These are phyloP conservation scores for Erebia epiphron DNA, from an alignment of 2,888 invertebrate species.

Conservation along the genomic window DNA sequence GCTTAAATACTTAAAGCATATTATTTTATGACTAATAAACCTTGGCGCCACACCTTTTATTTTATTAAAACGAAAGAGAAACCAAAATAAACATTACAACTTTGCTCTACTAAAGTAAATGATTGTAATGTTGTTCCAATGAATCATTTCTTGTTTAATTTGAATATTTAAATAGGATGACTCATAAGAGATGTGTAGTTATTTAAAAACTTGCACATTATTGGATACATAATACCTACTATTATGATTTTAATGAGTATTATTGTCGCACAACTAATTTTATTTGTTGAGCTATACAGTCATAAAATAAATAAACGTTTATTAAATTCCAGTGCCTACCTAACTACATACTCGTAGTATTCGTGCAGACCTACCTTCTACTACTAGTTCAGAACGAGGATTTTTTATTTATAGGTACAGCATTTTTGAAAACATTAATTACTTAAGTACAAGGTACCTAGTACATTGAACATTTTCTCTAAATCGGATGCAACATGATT, in stretches of 20 bases:
- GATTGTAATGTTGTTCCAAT: slow-evolving; percentile 13
- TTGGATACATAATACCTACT: background rate
- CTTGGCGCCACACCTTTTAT: background rate
- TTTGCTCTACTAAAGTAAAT: slow-evolving; percentile 9
- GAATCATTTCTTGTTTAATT: slow-evolving; percentile 25
- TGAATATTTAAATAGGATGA: slow-evolving; percentile 22
- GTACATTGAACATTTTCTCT: too few relatives aligned
- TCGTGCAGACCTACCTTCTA: background rate
- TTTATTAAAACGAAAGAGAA: slow-evolving; percentile 13
- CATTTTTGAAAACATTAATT: too few relatives aligned
- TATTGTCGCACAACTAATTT: slow-evolving; percentile 4
- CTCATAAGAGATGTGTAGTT: slow-evolving; percentile 17
- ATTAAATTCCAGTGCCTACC: background rate
- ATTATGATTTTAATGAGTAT: background rate
- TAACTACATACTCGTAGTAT: background rate
- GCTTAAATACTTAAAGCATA: background rate
- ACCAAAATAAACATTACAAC: background rate
- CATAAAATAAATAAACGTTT: slow-evolving; percentile 5
- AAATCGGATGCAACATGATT: too few relatives aligned
- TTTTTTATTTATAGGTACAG: too few relatives aligned
- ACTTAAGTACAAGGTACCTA: too few relatives aligned
- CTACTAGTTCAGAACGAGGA: too few relatives aligned
- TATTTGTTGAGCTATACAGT: slow-evolving; percentile 5
- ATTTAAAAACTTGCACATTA: slow-evolving; percentile 4
- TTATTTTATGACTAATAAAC: background rate